Conservation (phyloP, 2,797 vertebrate genomes). For the Sternarchorhynchus goeldii region DNA sequence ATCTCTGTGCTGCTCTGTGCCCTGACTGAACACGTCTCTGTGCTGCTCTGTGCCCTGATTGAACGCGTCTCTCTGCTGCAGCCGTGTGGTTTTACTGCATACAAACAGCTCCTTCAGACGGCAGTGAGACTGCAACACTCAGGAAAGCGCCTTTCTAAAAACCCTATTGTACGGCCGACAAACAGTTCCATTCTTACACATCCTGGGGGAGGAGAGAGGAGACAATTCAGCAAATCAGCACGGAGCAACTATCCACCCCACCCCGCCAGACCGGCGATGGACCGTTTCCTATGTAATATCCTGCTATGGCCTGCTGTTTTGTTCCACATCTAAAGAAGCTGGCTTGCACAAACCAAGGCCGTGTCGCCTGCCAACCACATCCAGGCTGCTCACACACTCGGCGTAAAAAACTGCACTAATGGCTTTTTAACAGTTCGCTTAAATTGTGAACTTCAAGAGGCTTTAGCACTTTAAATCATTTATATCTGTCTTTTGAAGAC, state of each 20-base stretch:
- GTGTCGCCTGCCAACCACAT: background rate
- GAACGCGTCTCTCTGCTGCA: conserved; percentile 1
- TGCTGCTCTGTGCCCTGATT: background rate
- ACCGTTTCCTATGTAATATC: conserved; percentile 29
- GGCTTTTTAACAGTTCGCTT: conserved; percentile 45
- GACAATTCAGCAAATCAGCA: conserved; percentile 40
- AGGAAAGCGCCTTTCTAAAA: conserved; percentile 50
- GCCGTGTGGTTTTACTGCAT: conserved; percentile 8
- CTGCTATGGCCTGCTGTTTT: conserved; percentile 22
- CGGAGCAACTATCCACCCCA: conserved; percentile 13
- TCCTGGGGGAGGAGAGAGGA: conserved; percentile 50
- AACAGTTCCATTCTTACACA: conserved; percentile 31
- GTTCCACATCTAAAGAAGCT: conserved; percentile 11
- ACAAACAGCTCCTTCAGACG: conserved; percentile 34
- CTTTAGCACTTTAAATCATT: conserved; percentile 47
- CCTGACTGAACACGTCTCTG: too few species aligned
- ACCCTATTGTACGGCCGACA: conserved; percentile 42
- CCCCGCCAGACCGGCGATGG: conserved; percentile 19
- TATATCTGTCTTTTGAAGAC: conserved; percentile 39
- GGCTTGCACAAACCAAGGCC: conserved; percentile 6
- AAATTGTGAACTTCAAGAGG: conserved; percentile 42
- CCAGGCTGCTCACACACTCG: conserved; percentile 26
- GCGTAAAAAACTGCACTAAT: conserved; percentile 34
- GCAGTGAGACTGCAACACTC: conserved; percentile 27
- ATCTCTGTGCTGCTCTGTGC: too few species aligned